Percentiles rank a stretch among this genome's conserved stretches.
phyloP scores from a whole-genome alignment of 2,113 vertebrate genomes.

The Eptesicus fuscus region DNA sequence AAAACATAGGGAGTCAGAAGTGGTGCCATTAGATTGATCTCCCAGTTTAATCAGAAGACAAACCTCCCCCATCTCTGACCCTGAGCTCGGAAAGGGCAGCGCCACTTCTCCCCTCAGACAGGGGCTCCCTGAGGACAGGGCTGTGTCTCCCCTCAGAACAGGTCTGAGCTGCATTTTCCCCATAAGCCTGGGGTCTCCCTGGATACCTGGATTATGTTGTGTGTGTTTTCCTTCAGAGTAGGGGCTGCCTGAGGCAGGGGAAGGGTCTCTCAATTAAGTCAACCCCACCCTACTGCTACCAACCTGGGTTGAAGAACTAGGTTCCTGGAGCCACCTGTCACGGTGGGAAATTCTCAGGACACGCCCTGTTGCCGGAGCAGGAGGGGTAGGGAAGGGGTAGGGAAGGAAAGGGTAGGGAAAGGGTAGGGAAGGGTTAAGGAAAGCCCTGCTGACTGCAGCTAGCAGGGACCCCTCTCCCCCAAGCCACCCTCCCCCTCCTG shows the following conservation, averaged over 20 bases:
- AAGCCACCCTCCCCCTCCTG: not conserved
- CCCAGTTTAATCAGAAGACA: not conserved
- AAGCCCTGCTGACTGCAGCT: not conserved
- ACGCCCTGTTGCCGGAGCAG: not conserved
- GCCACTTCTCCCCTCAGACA: not conserved
- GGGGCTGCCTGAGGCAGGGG: not conserved
- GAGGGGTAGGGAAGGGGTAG: conserved; percentile 41
- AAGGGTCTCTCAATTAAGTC: not conserved
- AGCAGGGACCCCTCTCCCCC: conserved; percentile 38
- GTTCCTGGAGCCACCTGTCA: not conserved
- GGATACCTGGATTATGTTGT: not conserved
- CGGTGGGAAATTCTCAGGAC: not conserved
- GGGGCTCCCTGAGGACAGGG: not conserved
- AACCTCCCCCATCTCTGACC: not conserved
- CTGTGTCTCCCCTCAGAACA: not conserved
- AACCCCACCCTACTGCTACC: not conserved
- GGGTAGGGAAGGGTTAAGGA: conserved; percentile 51
- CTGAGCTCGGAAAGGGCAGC: not conserved
- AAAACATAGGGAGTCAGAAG: not conserved
- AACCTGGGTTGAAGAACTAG: not conserved
- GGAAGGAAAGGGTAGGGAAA: not conserved
- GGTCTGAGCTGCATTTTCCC: not conserved
- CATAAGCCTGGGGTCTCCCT: not conserved
- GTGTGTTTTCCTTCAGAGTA: not conserved
- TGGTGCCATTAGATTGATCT: not conserved